Evolutionary conservation across 2,797 vertebrate genomes (phyloP), one percentile per base, ranked within the genome.

Genomic region (Otus scops): DNA sequence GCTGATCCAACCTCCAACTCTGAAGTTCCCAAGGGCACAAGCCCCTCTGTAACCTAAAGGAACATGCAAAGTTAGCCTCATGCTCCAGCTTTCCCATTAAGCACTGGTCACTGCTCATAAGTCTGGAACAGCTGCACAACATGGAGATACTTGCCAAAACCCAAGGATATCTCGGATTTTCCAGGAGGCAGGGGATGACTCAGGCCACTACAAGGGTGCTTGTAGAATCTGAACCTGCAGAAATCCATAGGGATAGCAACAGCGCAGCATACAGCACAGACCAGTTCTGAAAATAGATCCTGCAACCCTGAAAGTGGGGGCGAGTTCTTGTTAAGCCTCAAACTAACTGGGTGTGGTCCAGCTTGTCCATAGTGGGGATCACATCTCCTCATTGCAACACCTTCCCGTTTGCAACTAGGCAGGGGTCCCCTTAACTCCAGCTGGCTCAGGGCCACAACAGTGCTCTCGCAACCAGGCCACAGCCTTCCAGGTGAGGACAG

Each of bases 41-140:
- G 57, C 24, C 64, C 28, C 74, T 89, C 81, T 67, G 51, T 18
- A 74, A 84, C 30, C 59, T 82, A 88, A 56, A 53, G 65, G 67
- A 93, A 78, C 41, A n/a, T 13, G 27, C 39, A 41, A 77, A 88
- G 67, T 84, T 73, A 64, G 53, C 51, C 39, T 77, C 39, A n/a
- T 13, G 24, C 30, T 87, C 78, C 57, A 57, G 64, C 48, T 78
- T 93, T 80, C 32, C 12, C n/a, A 41, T n/a, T 79, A 60, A 83
- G 48, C 27, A 79, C 9, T 2, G 9, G 51, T 68, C 85, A 41
- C 75, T 89, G 39, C 43, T 67, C 34, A 0, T 30, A 48, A 65
- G n/a, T 73, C 64, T 74, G 64, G 84, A 93, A 89, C 59, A 89
- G 63, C 63, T 89, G 78, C 39, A 77, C 77, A 51, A 69, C 18